Conservation (phyloP, 2,113 vertebrate species). For the Lepus timidus region DNA sequence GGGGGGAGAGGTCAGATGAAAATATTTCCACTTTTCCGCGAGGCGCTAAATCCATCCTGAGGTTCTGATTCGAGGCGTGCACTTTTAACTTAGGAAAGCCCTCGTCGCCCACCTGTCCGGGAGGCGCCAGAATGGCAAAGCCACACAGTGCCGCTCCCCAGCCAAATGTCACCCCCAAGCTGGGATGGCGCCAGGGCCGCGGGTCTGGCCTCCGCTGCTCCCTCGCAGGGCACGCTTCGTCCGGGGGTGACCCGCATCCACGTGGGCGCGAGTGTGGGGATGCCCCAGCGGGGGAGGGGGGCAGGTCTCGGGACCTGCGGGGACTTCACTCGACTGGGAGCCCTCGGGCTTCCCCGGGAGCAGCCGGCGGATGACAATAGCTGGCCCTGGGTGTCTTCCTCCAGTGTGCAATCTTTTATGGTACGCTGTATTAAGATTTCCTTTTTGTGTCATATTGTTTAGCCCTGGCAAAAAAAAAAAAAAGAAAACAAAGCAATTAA, state of each 20-base stretch:
- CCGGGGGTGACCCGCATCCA: constrained; percentile 50
- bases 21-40: constrained; percentile 59
- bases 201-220: background rate
- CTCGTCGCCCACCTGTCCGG: background rate
- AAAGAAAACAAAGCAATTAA: constrained; percentile 94
- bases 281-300: constrained; percentile 30
- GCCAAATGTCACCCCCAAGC: background rate
- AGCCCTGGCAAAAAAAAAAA: constrained; percentile 83
- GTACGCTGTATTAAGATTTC: constrained; percentile 87
- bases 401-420: constrained; percentile 85
- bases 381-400: constrained; percentile 80
- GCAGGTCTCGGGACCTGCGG: constrained; percentile 73
- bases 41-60: constrained; percentile 58
- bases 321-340: constrained; percentile 79
- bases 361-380: constrained; percentile 82
- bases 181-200: constrained; percentile 5
- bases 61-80: background rate
- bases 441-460: constrained; percentile 91
- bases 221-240: constrained; percentile 24
- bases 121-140: constrained; percentile 22
- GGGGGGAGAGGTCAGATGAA: constrained; percentile 35
- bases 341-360: constrained; percentile 81
- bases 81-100: constrained; percentile 7
- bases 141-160: background rate
- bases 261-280: constrained; percentile 61